Evolutionary conservation across 2,113 vertebrate species (phyloP).

Genomic region (Protobothrops mucrosquamatus): DNA sequence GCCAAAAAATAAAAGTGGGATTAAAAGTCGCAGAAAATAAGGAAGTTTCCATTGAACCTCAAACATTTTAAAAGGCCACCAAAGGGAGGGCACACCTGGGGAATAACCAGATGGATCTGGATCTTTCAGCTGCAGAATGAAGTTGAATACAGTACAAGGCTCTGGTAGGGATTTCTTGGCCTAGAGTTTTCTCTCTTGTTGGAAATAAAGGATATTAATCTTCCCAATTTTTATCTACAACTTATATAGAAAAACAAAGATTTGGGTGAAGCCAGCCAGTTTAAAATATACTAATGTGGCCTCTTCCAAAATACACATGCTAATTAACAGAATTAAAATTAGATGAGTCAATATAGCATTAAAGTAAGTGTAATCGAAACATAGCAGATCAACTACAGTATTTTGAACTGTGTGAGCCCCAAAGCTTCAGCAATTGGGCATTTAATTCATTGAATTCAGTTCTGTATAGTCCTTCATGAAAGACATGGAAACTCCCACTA

Average conservation of each 20-base stretch:
- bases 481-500: constrained; percentile 14
- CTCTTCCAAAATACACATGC: neutral
- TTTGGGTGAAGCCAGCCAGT: neutral
- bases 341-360: neutral
- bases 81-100: neutral
- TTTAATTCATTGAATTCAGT: neutral
- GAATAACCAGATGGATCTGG: neutral
- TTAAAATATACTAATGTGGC: neutral
- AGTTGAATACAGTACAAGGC: neutral
- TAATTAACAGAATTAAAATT: neutral
- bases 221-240: neutral
- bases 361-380: neutral
- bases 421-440: neutral
- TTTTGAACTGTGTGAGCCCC: neutral
- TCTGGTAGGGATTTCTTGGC: neutral
- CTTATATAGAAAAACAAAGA: neutral
- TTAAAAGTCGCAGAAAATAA: neutral
- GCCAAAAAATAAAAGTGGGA: neutral
- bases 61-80: neutral
- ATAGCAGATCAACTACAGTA: neutral
- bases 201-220: neutral
- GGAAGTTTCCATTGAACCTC: neutral
- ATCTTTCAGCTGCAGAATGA: neutral
- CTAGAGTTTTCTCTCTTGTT: neutral
- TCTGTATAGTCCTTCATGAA: neutral